Conservation (phyloP, 2,113 vertebrate species). For the Upupa epops region DNA sequence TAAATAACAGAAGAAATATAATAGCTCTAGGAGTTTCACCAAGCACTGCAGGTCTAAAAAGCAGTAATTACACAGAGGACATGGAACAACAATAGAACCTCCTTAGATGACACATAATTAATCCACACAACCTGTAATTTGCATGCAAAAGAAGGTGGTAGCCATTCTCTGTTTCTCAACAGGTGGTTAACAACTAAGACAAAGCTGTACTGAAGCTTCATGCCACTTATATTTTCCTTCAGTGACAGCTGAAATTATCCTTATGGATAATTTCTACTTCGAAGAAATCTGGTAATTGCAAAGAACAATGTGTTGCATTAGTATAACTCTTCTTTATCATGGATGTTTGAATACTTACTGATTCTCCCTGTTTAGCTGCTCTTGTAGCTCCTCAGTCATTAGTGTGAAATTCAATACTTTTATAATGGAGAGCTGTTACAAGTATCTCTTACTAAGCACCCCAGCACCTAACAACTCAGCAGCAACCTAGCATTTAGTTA, state of each 20-base stretch:
- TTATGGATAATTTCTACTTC: constrained; percentile 1
- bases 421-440: not conserved
- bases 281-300: not conserved
- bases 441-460: not conserved
- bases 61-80: not conserved
- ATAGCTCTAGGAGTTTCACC: not conserved
- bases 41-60: not conserved
- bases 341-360: not conserved
- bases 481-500: not conserved
- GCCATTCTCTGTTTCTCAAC: not conserved
- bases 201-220: not conserved
- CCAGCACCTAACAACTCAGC: not conserved
- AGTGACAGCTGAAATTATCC: not conserved
- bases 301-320: not conserved
- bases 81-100: not conserved
- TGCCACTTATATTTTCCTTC: not conserved
- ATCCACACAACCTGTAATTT: not conserved
- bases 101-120: not conserved
- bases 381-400: not conserved
- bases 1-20: not conserved
- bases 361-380: not conserved
- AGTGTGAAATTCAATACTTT: not conserved
- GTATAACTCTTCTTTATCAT: not conserved
- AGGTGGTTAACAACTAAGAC: not conserved
- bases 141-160: not conserved